A percentile compares a stretch with the other conserved stretches of the same genome.
Evolutionary conservation across 2,888 invertebrate species (phyloP).

Genomic region (Lacanobia oleracea): DNA sequence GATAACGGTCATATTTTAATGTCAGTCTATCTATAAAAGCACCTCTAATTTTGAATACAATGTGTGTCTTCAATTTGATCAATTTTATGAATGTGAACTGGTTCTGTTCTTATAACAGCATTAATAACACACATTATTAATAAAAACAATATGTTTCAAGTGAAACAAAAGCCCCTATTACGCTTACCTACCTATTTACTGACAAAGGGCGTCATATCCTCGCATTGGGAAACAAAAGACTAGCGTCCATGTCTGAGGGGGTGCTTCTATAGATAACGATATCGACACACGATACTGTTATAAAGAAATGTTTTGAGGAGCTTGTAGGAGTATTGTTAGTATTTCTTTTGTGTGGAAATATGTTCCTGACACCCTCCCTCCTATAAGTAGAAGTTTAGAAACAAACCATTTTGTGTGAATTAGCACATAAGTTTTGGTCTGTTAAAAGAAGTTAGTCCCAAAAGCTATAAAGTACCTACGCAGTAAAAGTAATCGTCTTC

Average conservation of each 20-base stretch:
- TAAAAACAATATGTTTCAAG: constrained; percentile 29
- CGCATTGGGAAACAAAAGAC: constrained; percentile 55
- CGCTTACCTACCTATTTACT: constrained; percentile 41
- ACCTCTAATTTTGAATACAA: not conserved
- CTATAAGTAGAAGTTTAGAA: not conserved
- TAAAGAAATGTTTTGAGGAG: constrained; percentile 19
- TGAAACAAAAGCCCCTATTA: constrained; percentile 50
- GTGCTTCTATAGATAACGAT: constrained; percentile 45
- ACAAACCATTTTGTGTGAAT: not conserved
- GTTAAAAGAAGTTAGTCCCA: not conserved
- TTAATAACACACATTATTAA: constrained; percentile 12
- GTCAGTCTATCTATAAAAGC: not conserved
- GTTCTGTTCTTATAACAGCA: not conserved
- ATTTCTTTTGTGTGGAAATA: constrained; percentile 22
- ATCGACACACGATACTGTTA: constrained; percentile 57
- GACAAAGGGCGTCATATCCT: constrained; percentile 53
- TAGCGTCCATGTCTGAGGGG: constrained; percentile 27
- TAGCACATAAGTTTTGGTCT: not conserved
- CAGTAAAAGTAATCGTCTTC: not conserved
- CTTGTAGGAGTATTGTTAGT: constrained; percentile 15
- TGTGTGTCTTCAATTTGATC: not conserved
- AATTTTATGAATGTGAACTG: not conserved
- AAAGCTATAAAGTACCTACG: not conserved
- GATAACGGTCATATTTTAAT: not conserved
- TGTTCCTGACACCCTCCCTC: not conserved